Percentiles rank a stretch among this genome's conserved stretches.
phyloP scores from a whole-genome alignment of 2,888 invertebrate genomes.

The Glaucopsyche alexis region DNA sequence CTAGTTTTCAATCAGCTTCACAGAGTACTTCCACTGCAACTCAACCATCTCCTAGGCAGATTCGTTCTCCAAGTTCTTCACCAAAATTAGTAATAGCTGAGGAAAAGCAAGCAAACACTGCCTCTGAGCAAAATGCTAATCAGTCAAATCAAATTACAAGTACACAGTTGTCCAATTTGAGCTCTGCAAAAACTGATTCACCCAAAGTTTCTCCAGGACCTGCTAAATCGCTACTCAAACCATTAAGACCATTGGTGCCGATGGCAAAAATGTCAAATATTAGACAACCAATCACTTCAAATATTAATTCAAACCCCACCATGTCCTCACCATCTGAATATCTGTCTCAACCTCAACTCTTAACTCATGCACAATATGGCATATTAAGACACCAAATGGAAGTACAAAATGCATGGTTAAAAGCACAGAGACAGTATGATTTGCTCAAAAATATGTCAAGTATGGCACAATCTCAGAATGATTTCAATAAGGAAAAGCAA shows the following conservation, averaged over 20 bases:
- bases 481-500: conserved; percentile 67
- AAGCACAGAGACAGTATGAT: conserved; percentile 65
- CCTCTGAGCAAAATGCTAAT: conserved; percentile 57
- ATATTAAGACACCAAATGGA: conserved; percentile 65
- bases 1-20: conserved; percentile 54
- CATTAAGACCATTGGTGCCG: conserved; percentile 55
- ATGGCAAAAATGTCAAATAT: conserved; percentile 57
- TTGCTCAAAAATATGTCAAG: conserved; percentile 67
- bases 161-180: conserved; percentile 60
- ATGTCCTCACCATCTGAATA: conserved; percentile 58
- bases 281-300: conserved; percentile 58
- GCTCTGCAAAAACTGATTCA: conserved; percentile 55
- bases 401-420: conserved; percentile 65
- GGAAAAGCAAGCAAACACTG: conserved; percentile 63
- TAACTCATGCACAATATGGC: conserved; percentile 54
- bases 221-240: conserved; percentile 59
- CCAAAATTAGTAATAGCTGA: conserved; percentile 76
- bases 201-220: conserved; percentile 59
- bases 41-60: conserved; percentile 69
- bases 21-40: conserved; percentile 54
- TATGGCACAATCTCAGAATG: conserved; percentile 63
- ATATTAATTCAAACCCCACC: conserved; percentile 52
- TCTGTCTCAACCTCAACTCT: conserved; percentile 54
- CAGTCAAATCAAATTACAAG: conserved; percentile 71
- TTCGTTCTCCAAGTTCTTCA: conserved; percentile 75